Conservation (phyloP, 2,797 vertebrate genomes). For the Sebastes hubbsi region DNA sequence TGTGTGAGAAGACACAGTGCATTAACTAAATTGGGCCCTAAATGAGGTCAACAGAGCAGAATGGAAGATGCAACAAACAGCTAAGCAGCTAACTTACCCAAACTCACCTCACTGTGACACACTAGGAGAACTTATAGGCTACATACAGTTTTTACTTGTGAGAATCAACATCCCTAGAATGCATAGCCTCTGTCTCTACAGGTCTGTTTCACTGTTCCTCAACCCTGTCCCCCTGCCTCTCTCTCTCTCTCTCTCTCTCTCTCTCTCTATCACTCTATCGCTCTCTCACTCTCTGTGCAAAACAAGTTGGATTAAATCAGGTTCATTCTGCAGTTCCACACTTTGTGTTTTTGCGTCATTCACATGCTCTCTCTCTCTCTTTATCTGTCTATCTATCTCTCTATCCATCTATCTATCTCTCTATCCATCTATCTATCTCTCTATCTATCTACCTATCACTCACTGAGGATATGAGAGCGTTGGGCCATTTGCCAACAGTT, state of each 20-base stretch:
- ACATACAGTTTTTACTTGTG: neutral
- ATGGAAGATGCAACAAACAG: neutral
- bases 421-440: slow-evolving; percentile 1
- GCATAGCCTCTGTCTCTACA: neutral
- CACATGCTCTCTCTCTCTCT: slow-evolving; percentile 4
- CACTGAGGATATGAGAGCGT: slow-evolving; percentile 27
- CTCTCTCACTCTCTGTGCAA: neutral
- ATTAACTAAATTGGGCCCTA: neutral
- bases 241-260: neutral
- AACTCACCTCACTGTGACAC: neutral
- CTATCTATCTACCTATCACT: neutral
- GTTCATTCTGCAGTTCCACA: slow-evolving; percentile 2
- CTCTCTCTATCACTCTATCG: neutral
- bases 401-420: neutral
- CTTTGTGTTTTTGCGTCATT: slow-evolving; percentile 2
- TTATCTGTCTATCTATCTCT: neutral
- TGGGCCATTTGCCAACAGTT: slow-evolving; percentile 70
- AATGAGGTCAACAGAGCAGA: neutral
- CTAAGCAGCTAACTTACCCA: neutral
- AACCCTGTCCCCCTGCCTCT: neutral
- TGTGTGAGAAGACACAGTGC: neutral
- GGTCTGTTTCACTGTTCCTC: neutral
- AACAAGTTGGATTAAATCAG: slow-evolving; percentile 14
- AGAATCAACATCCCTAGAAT: neutral
- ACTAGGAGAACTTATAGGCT: neutral